Percentiles rank a stretch among this genome's conserved stretches.
Conservation (phyloP, 2,113 vertebrate genomes). For the Spheniscus mendiculus region DNA sequence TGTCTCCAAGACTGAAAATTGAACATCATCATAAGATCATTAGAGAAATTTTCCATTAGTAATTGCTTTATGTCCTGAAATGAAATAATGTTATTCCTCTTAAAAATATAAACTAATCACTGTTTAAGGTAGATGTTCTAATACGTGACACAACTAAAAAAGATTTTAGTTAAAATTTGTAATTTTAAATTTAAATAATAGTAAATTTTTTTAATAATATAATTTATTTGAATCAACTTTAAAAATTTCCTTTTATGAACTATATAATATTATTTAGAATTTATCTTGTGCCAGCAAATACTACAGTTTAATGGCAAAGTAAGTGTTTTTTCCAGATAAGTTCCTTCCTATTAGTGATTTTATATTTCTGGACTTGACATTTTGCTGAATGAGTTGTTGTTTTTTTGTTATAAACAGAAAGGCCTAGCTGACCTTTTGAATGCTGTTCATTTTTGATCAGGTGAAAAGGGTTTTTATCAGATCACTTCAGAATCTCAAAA, state of each 20-base stretch:
- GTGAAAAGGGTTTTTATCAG: background rate
- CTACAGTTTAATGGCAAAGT: background rate
- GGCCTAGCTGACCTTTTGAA: background rate
- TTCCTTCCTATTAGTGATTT: background rate
- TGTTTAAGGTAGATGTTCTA: background rate
- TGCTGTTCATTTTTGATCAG: background rate
- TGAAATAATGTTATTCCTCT: background rate
- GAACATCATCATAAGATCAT: background rate
- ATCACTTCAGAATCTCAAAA: background rate
- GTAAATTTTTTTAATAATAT: background rate
- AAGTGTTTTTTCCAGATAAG: background rate
- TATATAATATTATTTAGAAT: background rate
- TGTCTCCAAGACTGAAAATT: background rate
- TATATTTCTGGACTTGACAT: background rate
- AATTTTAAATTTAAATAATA: background rate
- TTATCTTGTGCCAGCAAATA: background rate
- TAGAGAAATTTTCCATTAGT: background rate
- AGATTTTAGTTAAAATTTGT: background rate
- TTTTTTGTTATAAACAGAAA: background rate
- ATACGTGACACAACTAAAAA: background rate
- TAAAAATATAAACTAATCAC: background rate
- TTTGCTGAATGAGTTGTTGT: background rate
- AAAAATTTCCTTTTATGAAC: background rate
- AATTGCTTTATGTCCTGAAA: background rate
- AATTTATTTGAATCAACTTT: background rate